Evolutionary conservation across 2,113 vertebrate genomes (phyloP).

Genomic region (Sorex fumeus): DNA sequence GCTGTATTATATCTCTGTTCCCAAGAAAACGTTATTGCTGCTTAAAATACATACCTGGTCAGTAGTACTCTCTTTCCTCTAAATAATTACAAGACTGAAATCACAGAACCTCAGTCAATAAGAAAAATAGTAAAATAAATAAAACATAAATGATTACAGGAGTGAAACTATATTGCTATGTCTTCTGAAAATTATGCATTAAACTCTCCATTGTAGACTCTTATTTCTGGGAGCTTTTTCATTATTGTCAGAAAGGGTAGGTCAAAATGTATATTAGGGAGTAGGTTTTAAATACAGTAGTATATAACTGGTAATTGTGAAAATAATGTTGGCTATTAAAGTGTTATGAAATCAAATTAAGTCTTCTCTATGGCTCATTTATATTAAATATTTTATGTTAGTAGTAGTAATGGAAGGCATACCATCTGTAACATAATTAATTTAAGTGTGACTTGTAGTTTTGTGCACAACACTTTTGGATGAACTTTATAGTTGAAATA

Average conservation of each 20-base stretch:
- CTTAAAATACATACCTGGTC: background rate
- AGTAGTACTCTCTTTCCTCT: background rate
- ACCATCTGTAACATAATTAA: background rate
- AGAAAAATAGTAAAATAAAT: no score
- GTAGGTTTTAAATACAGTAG: background rate
- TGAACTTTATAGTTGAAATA: constrained; percentile 13
- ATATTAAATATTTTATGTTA: constrained; percentile 29
- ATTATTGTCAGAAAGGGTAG: constrained; percentile 33
- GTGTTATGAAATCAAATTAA: constrained; percentile 21
- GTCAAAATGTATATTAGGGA: constrained; percentile 37
- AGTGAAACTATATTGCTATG: background rate
- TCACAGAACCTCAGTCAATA: no score
- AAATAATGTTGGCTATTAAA: no score
- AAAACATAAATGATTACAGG: no score
- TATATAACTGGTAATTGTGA: background rate
- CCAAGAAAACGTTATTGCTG: no score
- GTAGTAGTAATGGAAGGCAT: background rate
- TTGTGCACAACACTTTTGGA: constrained; percentile 14
- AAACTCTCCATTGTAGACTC: background rate
- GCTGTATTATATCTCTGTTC: no score
- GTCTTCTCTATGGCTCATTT: constrained; percentile 29
- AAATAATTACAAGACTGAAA: constrained; percentile 17
- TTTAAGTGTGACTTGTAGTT: constrained; percentile 9
- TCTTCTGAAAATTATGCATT: constrained; percentile 18
- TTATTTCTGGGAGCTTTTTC: background rate